phyloP scores from a whole-genome alignment of 2,113 vertebrate genomes.

The Xiphias gladius region DNA sequence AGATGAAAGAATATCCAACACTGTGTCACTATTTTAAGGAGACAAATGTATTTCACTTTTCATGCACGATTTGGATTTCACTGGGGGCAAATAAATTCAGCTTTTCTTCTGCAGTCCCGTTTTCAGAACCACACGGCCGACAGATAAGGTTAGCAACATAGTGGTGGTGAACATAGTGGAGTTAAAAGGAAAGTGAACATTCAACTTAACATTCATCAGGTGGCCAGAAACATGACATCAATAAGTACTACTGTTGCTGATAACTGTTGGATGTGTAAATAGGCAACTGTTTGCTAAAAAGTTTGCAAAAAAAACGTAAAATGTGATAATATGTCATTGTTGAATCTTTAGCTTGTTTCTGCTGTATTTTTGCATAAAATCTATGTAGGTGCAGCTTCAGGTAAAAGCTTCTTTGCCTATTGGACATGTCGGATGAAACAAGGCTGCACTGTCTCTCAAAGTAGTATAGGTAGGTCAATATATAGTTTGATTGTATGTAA shows the following conservation, averaged over 20 bases:
- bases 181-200: too few species aligned
- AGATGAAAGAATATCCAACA: background rate
- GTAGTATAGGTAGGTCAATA: background rate
- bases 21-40: too few species aligned
- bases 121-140: background rate
- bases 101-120: background rate
- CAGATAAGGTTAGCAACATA: background rate
- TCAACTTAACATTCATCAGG: background rate
- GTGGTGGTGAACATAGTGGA: background rate
- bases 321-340: background rate
- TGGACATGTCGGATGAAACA: background rate
- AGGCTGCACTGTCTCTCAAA: background rate
- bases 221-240: background rate
- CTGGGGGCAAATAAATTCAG: background rate
- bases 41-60: too few species aligned
- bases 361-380: background rate
- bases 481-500: constrained; percentile 7
- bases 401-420: background rate
- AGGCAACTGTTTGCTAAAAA: background rate
- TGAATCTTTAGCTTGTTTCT: background rate
- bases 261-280: background rate
- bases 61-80: background rate
- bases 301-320: too few species aligned
- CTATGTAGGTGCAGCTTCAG: background rate
- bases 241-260: background rate